Evolutionary conservation across 2,888 invertebrate genomes (phyloP), one percentile per base, ranked within the genome.

Genomic region (Galeruca laticollis): DNA sequence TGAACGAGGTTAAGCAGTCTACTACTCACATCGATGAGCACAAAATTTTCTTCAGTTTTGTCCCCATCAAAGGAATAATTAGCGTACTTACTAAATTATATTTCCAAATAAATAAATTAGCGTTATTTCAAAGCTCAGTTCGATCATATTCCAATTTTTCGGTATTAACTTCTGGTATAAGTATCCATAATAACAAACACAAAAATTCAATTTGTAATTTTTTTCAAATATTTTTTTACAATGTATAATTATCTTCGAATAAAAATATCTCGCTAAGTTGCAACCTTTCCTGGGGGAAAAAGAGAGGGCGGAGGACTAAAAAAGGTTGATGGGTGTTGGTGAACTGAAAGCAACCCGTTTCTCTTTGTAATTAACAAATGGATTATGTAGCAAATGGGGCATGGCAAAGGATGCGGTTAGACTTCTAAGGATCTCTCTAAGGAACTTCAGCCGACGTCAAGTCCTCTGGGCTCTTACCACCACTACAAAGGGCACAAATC

Each of bases 331-430:
- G 57, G 65, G 47, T 21, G 56, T 57, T 35, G 43, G 54, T 56
- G 56, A 47, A 33, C 18, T 49, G 33, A 49, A 49, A 47, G 57
- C 65, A 35, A 18, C 49, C 31, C 35, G 56, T 52, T 73, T 72
- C 70, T 54, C 65, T 54, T 37, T 56, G 73, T 77, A 78, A 78
- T 78, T 77, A 78, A 77, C 78, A 77, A 76, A 78, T 77, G 78
- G 78, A 77, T 77, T 77, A 77, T 76, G 76, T 76, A 72, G 76
- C 71, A 75, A 78, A 78, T 75, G 78, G 74, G 70, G 74, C 76
- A 51, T 60, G 63, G 74, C 62, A 72, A 74, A 77, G 74, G 74
- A 76, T 77, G 77, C 72, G 78, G 78, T 77, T 77, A 70, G 73
- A 72, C 75, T 76, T 71, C 73, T 73, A 74, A 76, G 73, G 74